Evolutionary conservation across 2,888 invertebrate species (phyloP).

Genomic region (Vanessa cardui): DNA sequence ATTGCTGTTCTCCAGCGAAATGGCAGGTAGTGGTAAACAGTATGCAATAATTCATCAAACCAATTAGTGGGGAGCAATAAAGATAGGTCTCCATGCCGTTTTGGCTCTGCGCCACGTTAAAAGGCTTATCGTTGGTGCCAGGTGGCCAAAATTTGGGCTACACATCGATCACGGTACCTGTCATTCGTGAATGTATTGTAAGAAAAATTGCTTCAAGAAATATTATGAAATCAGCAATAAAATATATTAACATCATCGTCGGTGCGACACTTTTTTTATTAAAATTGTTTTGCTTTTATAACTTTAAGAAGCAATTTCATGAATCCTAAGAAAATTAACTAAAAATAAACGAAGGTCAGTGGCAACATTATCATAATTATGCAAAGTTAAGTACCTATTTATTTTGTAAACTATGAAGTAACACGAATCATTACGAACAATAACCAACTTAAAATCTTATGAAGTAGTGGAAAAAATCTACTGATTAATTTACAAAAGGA

Average conservation of each 20-base stretch:
- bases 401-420: background rate
- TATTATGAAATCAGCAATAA: background rate
- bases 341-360: background rate
- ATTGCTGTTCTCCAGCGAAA: background rate
- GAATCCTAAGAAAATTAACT: background rate
- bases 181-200: background rate
- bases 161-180: background rate
- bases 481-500: too few species aligned
- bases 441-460: background rate
- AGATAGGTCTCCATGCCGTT: slow-evolving; percentile 17
- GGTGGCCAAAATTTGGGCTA: slow-evolving; percentile 12
- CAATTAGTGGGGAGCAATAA: slow-evolving; percentile 22
- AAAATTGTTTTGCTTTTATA: too few species aligned
- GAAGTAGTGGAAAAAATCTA: background rate
- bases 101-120: slow-evolving; percentile 19
- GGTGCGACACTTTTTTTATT: too few species aligned
- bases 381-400: background rate
- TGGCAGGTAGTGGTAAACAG: slow-evolving; percentile 2
- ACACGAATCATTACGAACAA: background rate
- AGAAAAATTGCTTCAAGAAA: background rate
- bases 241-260: too few species aligned
- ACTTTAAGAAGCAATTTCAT: background rate
- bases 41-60: slow-evolving; percentile 17
- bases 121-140: slow-evolving; percentile 16
- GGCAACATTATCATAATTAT: slow-evolving; percentile 2